Conservation (phyloP, 2,113 vertebrate genomes). For the Lagopus muta region DNA sequence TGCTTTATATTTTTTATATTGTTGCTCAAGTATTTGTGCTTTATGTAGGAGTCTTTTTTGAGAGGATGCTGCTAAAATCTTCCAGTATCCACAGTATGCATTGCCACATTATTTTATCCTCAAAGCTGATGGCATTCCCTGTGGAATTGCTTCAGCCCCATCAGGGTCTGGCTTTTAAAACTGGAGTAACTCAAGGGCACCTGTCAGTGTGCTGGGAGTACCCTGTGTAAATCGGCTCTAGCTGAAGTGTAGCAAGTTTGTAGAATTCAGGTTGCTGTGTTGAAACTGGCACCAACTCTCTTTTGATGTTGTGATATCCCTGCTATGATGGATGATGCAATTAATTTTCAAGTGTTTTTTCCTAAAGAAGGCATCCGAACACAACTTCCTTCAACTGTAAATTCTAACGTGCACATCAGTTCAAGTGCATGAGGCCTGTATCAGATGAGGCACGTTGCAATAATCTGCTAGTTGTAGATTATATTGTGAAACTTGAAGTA, state of each 20-base stretch:
- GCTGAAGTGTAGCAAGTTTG: background rate
- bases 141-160: background rate
- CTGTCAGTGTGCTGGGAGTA: background rate
- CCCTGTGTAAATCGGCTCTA: accelerated
- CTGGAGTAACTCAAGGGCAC: background rate
- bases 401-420: accelerated
- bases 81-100: accelerated
- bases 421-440: background rate
- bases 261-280: background rate
- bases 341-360: background rate
- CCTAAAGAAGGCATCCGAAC: background rate
- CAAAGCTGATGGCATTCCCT: background rate
- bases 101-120: accelerated
- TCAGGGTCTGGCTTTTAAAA: background rate
- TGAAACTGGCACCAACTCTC: background rate
- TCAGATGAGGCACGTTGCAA: background rate
- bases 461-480: background rate
- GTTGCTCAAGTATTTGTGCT: background rate
- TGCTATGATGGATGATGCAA: background rate
- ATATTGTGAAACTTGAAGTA: accelerated
- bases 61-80: background rate
- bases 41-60: background rate
- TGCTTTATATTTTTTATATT: background rate
- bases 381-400: background rate
- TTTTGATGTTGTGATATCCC: background rate